A percentile compares a stretch with the other conserved stretches of the same genome.
These are phyloP conservation scores for Stichodactyla mertensii DNA, from an alignment of 64 coral and sea anemone species.

Conservation along the genomic window DNA sequence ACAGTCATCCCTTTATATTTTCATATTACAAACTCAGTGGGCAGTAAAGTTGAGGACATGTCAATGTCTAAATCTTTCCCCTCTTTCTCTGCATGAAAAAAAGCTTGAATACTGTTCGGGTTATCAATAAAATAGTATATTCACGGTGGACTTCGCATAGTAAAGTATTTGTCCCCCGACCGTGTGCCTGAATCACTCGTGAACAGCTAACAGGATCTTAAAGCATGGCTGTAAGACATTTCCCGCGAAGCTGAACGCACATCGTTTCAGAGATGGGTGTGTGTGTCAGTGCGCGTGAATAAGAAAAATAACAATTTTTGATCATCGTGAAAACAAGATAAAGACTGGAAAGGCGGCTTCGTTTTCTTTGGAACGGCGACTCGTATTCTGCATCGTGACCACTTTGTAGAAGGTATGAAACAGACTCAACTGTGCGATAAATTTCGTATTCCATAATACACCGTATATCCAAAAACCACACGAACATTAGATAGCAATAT, in stretches of 20 bases:
- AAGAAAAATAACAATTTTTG: too few species aligned
- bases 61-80: constrained; percentile 9
- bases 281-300: too few species aligned
- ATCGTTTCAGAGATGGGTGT: too few species aligned
- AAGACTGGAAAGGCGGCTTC: too few species aligned
- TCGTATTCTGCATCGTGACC: too few species aligned
- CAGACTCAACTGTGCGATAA: too few species aligned
- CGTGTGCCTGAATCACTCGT: neutral
- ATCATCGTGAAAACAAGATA: too few species aligned
- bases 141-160: neutral
- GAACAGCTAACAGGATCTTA: too few species aligned
- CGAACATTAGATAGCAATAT: neutral
- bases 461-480: neutral
- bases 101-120: neutral
- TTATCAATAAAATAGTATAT: constrained; percentile 1
- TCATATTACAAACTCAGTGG: constrained; percentile 1
- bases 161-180: neutral
- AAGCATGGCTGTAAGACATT: too few species aligned
- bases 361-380: too few species aligned
- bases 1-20: neutral
- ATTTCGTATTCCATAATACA: neutral
- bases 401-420: too few species aligned
- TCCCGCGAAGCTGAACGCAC: too few species aligned
- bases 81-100: neutral
- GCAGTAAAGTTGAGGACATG: constrained; percentile 10